Base-by-base conservation (phyloP, 2,888 invertebrate species). In the Phasia obesa region DNA sequence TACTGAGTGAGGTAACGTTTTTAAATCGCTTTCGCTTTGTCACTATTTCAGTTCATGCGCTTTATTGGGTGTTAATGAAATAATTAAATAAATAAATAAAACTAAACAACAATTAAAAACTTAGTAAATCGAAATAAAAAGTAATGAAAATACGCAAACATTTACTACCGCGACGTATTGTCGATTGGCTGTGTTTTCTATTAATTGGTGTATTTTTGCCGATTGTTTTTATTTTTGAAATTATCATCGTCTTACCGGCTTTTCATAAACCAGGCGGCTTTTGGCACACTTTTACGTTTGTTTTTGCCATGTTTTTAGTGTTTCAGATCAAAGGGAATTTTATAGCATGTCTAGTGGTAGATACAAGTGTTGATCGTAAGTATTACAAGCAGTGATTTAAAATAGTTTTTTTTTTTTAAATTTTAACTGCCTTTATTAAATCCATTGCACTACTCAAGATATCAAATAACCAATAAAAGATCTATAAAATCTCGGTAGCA, bases 241-340 rank as follows among this genome's bases (percentile, higher is more conserved):
- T 97, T 25, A 94, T 94, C 89, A 88, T 96, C 53, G 96, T 97
- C 9, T 88, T 97, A 80, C 97, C 97, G 1, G 92, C 92, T 65
- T 92, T 95, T 60, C 94, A 94, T 87, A 90, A 92, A 85, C 89
- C 91, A 84, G 93, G 93, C 89, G 92, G 93, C 31, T 87, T 90
- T 25, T 90, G 88, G 86, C 94, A 92, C 92, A 92, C 90, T 31
- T 92, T 93, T 67, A 95, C 94, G 89, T 93, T 94, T 86, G 87
- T 92, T 5, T 90, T 93, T 86, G 95, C 95, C 57, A 92, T 93
- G 62, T 96, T 96, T 89, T 90, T 97, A 0, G 91, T 97, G 87
- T 90, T 94, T 47, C 97, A 97, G 88, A 93, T 97, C 42, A 92
- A 95, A 77, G 94, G 95, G 4, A 97, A 97, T 88, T 93, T 96